Evolutionary conservation across 2,888 invertebrate species (phyloP), one percentile per base, ranked within the genome.

Genomic region (Zele albiditarsus): DNA sequence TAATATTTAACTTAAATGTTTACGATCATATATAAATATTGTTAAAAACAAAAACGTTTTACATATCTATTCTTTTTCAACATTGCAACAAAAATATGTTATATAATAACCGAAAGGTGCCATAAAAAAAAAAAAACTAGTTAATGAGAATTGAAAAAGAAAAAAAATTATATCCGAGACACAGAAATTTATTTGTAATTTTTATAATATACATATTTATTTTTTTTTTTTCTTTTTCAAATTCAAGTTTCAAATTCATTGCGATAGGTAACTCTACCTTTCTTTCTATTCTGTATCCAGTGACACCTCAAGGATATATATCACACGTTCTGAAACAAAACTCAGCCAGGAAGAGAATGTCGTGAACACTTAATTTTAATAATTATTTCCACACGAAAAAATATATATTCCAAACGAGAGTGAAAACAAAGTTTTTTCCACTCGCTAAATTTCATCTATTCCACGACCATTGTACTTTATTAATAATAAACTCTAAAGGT

Each of bases 251-350:
- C 3, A 3, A 53, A 23, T 6, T 20, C 2, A 23, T 20, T 23
- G 23, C 5, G 53, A 23, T 5, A 53, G 53, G 53, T 53, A 53
- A 53, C 10, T 20, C 53, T n/a, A n/a, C n/a, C 46, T 71, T 20
- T 25, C 33, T 27, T 60, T 46, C 12, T 42, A n/a, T 46, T 25
- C 5, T 33, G 70, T 60, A 42, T 60, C 58, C n/a, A 27, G 73
- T 73, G 73, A 76, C 58, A 62, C 78, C 49, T 77, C 76, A 78
- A 78, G 78, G 78, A 77, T 77, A 78, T 76, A 49, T 25, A 67
- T 65, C 42, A 42, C 42, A 12, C 5, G 5, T 12, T 23, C 25
- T 27, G 53, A 53, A 25, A 25, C 66, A n/a, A 53, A 31, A 38
- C 33, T 38, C 38, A 60, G 27, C 23, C 25, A 62, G 73, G 72